A percentile compares a stretch with the other conserved stretches of the same genome.
phyloP scores from a whole-genome alignment of 2,888 invertebrate species.

The Nematopogon swammerdamellus region DNA sequence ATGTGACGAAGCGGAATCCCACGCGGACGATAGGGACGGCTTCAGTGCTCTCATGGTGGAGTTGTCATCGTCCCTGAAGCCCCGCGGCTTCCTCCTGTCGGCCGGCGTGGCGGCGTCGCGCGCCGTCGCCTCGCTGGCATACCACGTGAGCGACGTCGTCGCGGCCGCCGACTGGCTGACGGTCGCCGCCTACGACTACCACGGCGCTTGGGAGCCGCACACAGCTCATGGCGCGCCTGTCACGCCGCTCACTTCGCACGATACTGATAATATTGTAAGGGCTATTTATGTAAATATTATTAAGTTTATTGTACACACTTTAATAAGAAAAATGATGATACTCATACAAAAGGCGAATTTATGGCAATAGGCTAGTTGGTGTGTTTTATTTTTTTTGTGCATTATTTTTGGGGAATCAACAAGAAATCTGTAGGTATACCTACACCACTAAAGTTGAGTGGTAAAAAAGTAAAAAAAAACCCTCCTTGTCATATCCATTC shows the following conservation, averaged over 20 bases:
- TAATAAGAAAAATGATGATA: no score
- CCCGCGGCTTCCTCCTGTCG: constrained; percentile 62
- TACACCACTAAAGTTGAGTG: neutral
- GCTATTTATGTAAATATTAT: no score
- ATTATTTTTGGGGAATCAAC: no score
- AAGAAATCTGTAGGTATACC: no score
- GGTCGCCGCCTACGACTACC: constrained; percentile 80
- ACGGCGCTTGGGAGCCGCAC: constrained; percentile 69
- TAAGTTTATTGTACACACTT: no score
- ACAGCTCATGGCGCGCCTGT: constrained; percentile 75
- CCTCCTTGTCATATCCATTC: neutral
- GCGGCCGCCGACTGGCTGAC: constrained; percentile 75
- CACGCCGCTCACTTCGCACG: constrained; percentile 57
- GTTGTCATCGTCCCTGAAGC: constrained; percentile 59
- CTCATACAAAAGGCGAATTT: no score
- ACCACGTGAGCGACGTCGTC: constrained; percentile 64
- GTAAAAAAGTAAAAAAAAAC: no score
- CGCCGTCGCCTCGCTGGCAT: constrained; percentile 67
- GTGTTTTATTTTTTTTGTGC: no score
- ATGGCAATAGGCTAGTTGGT: no score
- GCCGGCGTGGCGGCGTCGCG: constrained; percentile 72
- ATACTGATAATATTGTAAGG: constrained; percentile 68
- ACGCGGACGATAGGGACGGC: constrained; percentile 62
- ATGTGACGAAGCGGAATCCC: constrained; percentile 44
- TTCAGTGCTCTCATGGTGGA: constrained; percentile 66